Evolutionary conservation across 64 coral and sea anemone species (phyloP).

Genomic region (Montipora cactus): DNA sequence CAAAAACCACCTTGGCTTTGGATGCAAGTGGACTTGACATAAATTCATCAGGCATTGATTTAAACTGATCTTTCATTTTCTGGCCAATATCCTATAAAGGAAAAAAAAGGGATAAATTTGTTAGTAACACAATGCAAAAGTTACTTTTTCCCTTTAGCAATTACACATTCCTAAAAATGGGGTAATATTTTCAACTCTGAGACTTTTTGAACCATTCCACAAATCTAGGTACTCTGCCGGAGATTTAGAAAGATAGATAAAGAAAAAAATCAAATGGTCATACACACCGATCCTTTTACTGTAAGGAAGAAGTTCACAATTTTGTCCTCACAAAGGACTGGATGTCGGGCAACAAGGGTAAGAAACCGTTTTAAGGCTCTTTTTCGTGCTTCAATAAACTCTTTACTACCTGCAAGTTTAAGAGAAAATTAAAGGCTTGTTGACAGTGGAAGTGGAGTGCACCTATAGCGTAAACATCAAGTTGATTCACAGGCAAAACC

Average conservation of each 20-base stretch:
- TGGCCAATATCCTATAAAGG: slow-evolving; percentile 86
- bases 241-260: not conserved
- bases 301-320: slow-evolving; percentile 97
- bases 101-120: not conserved
- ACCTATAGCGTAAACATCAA: too few relatives aligned
- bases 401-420: slow-evolving; percentile 85
- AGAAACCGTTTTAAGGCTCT: slow-evolving; percentile 89
- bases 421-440: not conserved
- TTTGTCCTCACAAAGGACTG: slow-evolving; percentile 84
- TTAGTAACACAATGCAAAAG: too few relatives aligned
- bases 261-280: not conserved
- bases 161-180: too few relatives aligned
- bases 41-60: slow-evolving; percentile 96
- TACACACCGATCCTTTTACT: slow-evolving; percentile 92
- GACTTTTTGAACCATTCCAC: too few relatives aligned
- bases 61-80: slow-evolving; percentile 99
- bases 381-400: slow-evolving; percentile 98
- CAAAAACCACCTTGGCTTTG: slow-evolving; percentile 71
- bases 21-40: slow-evolving; percentile 88
- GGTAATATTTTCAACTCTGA: too few relatives aligned
- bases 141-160: too few relatives aligned
- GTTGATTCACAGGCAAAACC: too few relatives aligned
- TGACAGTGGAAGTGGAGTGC: too few relatives aligned
- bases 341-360: slow-evolving; percentile 91
- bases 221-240: too few relatives aligned